Conservation (phyloP, 1,140 invertebrate species). For the Fopius arisanus region DNA sequence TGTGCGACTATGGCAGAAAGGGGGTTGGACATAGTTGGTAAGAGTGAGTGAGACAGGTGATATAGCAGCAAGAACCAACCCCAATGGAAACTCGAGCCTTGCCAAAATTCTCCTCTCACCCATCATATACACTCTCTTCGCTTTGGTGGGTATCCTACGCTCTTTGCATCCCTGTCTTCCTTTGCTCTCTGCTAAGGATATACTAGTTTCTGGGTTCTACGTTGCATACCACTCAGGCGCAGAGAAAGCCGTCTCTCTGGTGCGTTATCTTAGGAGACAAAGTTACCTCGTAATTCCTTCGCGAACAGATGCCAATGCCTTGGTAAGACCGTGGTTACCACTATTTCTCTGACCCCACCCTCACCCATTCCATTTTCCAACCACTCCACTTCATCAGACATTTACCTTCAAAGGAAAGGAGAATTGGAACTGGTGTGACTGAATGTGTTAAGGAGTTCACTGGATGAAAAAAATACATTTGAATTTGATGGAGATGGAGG, state of each 20-base stretch:
- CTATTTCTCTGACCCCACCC: background rate
- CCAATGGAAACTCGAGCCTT: conserved; percentile 59
- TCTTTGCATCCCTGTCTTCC: conserved; percentile 19
- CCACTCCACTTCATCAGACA: background rate
- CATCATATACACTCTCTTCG: conserved; percentile 61
- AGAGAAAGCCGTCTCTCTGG: conserved; percentile 47
- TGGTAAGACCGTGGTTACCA: conserved; percentile 49
- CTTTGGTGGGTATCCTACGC: conserved; percentile 34
- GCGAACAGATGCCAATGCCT: conserved; percentile 63
- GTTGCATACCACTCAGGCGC: conserved; percentile 48
- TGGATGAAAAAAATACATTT: too few species aligned
- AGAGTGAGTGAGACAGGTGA: conserved; percentile 50
- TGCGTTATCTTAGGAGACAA: conserved; percentile 61
- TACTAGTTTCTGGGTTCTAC: conserved; percentile 27
- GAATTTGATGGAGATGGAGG: too few species aligned
- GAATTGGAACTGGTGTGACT: background rate
- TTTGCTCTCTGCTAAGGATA: conserved; percentile 20
- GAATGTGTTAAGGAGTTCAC: background rate
- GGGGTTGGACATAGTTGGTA: background rate
- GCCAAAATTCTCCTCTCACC: conserved; percentile 46
- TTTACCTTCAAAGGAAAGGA: background rate
- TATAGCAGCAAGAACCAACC: conserved; percentile 63
- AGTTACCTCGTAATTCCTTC: conserved; percentile 65
- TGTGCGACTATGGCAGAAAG: background rate
- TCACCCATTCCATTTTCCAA: background rate